These are phyloP conservation scores for Amaurobius ferox DNA, from an alignment of 2,888 invertebrate species.

Conservation along the genomic window DNA sequence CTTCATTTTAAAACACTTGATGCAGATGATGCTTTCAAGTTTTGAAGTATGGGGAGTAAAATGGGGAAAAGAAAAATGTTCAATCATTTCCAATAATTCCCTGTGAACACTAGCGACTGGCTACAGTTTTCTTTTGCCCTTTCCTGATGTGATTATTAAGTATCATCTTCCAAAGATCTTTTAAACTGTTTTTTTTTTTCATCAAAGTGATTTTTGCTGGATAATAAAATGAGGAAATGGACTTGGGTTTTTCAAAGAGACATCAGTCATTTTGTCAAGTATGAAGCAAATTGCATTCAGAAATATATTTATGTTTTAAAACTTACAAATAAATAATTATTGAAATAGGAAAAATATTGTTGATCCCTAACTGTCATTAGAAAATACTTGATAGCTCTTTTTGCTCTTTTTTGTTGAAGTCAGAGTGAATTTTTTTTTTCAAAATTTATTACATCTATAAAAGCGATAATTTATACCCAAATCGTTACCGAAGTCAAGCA, in stretches of 20 bases:
- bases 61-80: neutral
- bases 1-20: conserved; percentile 38
- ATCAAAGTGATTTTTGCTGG: neutral
- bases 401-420: no score
- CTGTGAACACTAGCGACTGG: neutral
- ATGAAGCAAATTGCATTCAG: no score
- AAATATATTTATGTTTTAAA: no score
- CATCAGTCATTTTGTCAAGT: neutral
- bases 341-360: no score
- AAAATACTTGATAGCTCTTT: no score
- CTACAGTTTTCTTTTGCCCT: neutral
- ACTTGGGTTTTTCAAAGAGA: neutral
- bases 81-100: neutral
- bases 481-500: no score
- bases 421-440: no score
- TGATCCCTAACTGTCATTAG: no score
- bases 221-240: conserved; percentile 1
- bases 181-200: neutral
- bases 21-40: conserved; percentile 44
- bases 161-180: conserved; percentile 9
- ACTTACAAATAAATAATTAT: no score
- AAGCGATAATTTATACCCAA: no score
- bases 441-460: no score
- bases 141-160: neutral
- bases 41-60: conserved; percentile 20